Conservation (phyloP, 2,888 invertebrate species). For the Hipparchia semele region DNA sequence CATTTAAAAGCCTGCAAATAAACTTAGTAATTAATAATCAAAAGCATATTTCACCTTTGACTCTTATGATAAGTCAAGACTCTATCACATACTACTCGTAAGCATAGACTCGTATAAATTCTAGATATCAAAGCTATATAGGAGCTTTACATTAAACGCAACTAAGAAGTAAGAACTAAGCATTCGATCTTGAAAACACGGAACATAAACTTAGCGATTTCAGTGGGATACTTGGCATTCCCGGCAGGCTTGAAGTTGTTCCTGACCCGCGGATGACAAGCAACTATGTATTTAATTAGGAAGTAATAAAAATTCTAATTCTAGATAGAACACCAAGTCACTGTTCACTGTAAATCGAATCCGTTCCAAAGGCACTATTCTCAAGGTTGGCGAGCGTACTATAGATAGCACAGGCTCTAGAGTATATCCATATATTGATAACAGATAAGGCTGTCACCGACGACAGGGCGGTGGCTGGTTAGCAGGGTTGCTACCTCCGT, state of each 20-base stretch:
- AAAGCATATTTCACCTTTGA: too few relatives aligned
- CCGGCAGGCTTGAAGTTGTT: conserved; percentile 22
- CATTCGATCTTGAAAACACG: conserved; percentile 35
- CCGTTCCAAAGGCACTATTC: conserved; percentile 40
- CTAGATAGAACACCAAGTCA: conserved; percentile 37
- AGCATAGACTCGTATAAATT: background rate
- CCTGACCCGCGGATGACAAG: conserved; percentile 34
- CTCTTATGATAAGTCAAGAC: too few relatives aligned
- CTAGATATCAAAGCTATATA: background rate
- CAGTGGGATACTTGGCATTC: conserved; percentile 39
- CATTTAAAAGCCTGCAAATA: too few relatives aligned
- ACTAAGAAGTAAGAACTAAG: background rate
- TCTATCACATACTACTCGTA: too few relatives aligned
- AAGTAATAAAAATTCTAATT: conserved; percentile 43
- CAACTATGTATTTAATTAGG: conserved; percentile 41
- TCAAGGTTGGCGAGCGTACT: conserved; percentile 49
- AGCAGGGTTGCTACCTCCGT: conserved; percentile 42
- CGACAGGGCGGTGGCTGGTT: conserved; percentile 69
- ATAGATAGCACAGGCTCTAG: conserved; percentile 62
- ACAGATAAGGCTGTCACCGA: conserved; percentile 78
- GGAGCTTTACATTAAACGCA: background rate
- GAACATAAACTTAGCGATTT: conserved; percentile 36
- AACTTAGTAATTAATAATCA: too few relatives aligned
- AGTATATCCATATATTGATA: conserved; percentile 77
- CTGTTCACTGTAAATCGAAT: conserved; percentile 41